Percentiles rank a stretch among this genome's conserved stretches.
These are phyloP conservation scores for Apamea monoglypha DNA, from an alignment of 2,888 invertebrate genomes.

Conservation along the genomic window DNA sequence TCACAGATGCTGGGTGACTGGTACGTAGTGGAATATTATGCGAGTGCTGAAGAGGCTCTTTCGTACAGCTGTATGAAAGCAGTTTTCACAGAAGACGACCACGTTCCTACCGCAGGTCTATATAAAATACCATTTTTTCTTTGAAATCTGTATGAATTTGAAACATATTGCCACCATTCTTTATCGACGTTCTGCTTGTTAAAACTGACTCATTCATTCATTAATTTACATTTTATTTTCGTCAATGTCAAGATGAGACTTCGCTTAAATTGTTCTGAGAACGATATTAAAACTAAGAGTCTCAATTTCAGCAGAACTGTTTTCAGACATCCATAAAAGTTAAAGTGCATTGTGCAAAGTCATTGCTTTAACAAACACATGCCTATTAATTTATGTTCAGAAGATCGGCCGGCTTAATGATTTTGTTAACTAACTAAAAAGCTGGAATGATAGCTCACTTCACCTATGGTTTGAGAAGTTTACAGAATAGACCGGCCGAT, in stretches of 20 bases:
- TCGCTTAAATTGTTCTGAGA: conserved; percentile 7
- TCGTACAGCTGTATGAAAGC: conserved; percentile 96
- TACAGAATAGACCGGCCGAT: not conserved
- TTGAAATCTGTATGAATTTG: conserved; percentile 11
- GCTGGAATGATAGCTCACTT: too few species aligned
- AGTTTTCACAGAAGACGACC: conserved; percentile 91
- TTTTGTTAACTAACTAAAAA: not conserved
- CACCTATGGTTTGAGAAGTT: too few species aligned
- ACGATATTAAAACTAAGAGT: too few species aligned
- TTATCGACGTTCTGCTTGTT: conserved; percentile 22
- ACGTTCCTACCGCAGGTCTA: conserved; percentile 82
- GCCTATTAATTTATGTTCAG: not conserved
- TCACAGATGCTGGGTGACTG: conserved; percentile 94
- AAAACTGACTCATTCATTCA: conserved; percentile 27
- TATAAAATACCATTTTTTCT: conserved; percentile 24
- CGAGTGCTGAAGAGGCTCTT: conserved; percentile 96
- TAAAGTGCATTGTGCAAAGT: too few species aligned
- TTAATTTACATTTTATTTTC: conserved; percentile 30
- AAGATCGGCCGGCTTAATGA: not conserved
- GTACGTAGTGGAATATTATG: conserved; percentile 97
- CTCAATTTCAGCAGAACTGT: conserved; percentile 10
- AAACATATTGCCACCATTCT: conserved; percentile 8
- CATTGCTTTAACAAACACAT: conserved; percentile 2
- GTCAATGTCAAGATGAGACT: conserved; percentile 31
- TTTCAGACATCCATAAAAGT: not conserved